phyloP scores from a whole-genome alignment of 2,888 invertebrate genomes.

The Mythimna loreyi region DNA sequence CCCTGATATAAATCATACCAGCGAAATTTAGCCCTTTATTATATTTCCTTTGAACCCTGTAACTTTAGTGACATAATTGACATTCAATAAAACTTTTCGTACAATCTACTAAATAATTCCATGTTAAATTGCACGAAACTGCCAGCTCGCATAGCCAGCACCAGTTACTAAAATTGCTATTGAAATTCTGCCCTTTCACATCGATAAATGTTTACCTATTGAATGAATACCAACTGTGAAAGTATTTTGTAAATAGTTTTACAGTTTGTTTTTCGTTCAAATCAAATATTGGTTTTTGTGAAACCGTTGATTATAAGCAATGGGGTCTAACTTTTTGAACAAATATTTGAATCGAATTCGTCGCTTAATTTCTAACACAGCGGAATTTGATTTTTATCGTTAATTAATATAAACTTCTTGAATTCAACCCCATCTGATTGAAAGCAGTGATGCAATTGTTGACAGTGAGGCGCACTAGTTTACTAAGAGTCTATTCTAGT shows the following conservation, averaged over 20 bases:
- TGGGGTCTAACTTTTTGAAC: not conserved
- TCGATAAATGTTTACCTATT: conserved; percentile 1
- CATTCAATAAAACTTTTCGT: too few relatives aligned
- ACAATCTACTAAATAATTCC: not conserved
- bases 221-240: not conserved
- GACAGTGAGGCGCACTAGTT: too few relatives aligned
- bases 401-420: too few relatives aligned
- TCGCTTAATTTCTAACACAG: too few relatives aligned
- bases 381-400: too few relatives aligned
- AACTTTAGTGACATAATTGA: too few relatives aligned
- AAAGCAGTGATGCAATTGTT: too few relatives aligned
- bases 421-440: too few relatives aligned
- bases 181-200: not conserved
- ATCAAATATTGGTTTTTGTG: not conserved
- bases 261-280: not conserved
- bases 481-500: too few relatives aligned
- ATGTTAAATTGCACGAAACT: not conserved
- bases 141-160: not conserved
- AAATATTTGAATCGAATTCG: not conserved
- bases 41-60: too few relatives aligned
- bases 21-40: too few relatives aligned
- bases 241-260: conserved; percentile 1
- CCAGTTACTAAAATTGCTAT: not conserved
- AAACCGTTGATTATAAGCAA: not conserved
- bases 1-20: too few relatives aligned